Conservation (phyloP, 2,888 invertebrate species). For the Chydorus sphaericus region DNA sequence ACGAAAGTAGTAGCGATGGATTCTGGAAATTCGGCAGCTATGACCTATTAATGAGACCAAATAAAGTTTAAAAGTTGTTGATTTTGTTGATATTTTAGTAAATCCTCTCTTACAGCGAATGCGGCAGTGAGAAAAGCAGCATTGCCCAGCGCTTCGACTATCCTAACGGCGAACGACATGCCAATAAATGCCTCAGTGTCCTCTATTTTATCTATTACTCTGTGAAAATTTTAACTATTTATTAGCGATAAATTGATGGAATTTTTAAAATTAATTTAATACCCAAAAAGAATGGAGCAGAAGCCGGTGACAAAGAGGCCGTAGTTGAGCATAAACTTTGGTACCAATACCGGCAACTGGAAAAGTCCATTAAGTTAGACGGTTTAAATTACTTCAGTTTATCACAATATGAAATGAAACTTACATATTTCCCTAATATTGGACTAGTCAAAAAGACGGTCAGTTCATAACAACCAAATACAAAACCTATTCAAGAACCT, state of each 20-base stretch:
- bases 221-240: too few relatives aligned
- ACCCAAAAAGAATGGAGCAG: conserved; percentile 36
- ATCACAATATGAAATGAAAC: not conserved
- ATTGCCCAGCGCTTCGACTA: conserved; percentile 49
- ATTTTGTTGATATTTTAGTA: not conserved
- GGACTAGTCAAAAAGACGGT: conserved; percentile 30
- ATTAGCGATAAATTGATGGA: too few relatives aligned
- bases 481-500: conserved; percentile 24
- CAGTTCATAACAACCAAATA: conserved; percentile 36
- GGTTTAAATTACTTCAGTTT: not conserved
- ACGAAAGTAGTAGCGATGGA: conserved; percentile 73
- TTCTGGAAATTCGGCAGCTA: conserved; percentile 73
- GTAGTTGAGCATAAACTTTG: conserved; percentile 31
- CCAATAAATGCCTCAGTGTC: conserved; percentile 28
- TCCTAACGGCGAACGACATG: conserved; percentile 32
- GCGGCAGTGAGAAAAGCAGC: conserved; percentile 66
- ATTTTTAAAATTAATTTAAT: conserved; percentile 14
- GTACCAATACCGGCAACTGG: conserved; percentile 32
- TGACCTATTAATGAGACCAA: too few relatives aligned
- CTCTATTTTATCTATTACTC: conserved; percentile 25
- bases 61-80: too few relatives aligned
- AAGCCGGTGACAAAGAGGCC: conserved; percentile 33
- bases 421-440: conserved; percentile 33
- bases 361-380: not conserved
- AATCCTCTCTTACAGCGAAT: not conserved